phyloP scores from a whole-genome alignment of 2,113 vertebrate species.

The Nipponia nippon region DNA sequence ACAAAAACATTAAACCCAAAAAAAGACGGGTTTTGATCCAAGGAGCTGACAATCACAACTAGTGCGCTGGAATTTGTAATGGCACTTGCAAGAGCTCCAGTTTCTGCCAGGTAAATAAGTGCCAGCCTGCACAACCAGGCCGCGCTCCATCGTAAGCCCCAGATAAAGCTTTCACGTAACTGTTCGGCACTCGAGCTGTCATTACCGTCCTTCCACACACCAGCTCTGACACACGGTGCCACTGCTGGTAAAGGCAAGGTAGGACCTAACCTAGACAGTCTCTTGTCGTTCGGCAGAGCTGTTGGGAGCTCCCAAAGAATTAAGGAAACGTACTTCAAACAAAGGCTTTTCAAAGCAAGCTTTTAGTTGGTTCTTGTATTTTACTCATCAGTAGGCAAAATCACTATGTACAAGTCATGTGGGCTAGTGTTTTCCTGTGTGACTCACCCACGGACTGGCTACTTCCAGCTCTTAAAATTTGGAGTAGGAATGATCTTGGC shows the following conservation, averaged over 20 bases:
- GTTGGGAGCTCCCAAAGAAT: background rate
- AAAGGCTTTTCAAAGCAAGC: background rate
- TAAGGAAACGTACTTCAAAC: background rate
- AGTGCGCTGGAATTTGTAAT: background rate
- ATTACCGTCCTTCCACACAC: background rate
- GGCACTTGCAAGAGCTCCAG: background rate
- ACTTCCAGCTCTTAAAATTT: background rate
- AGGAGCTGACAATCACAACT: background rate
- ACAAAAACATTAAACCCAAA: background rate
- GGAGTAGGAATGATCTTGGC: background rate
- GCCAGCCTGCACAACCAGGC: background rate
- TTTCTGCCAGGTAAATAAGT: background rate
- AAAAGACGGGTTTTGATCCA: background rate
- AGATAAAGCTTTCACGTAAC: background rate
- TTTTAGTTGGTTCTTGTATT: background rate
- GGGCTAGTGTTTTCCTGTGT: background rate
- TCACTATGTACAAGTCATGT: background rate
- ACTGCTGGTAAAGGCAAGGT: background rate
- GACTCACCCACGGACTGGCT: background rate
- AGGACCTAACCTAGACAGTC: background rate
- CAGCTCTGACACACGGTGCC: background rate
- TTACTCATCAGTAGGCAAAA: background rate
- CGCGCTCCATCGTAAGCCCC: background rate
- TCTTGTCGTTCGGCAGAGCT: background rate
- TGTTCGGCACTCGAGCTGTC: rapidly evolving